These are phyloP conservation scores for Lagopus muta DNA, from an alignment of 2,113 vertebrate genomes.

Conservation along the genomic window DNA sequence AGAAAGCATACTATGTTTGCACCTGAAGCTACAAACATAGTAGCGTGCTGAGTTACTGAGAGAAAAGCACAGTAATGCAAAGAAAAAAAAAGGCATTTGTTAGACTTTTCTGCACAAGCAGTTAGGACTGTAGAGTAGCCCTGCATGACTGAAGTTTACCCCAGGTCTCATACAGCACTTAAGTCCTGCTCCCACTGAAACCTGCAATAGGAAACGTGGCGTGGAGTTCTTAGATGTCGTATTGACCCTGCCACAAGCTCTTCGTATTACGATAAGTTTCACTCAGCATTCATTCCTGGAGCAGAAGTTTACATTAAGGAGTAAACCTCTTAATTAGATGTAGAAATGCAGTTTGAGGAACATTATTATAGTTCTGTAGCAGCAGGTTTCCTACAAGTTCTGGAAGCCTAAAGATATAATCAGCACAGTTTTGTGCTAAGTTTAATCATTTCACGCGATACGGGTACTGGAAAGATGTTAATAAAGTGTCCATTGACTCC, in stretches of 20 bases:
- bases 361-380: neutral
- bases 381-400: neutral
- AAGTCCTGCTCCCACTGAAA: neutral
- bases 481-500: neutral
- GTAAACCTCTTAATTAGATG: neutral
- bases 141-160: neutral
- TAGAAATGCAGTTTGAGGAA: neutral
- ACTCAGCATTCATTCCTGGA: neutral
- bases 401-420: neutral
- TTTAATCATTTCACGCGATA: neutral
- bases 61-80: constrained; percentile 26
- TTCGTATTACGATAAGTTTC: neutral
- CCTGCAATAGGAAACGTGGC: neutral
- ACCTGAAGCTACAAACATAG: constrained; percentile 40
- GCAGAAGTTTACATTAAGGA: neutral
- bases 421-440: neutral
- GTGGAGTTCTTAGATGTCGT: neutral
- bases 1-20: constrained; percentile 46
- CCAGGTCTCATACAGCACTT: neutral
- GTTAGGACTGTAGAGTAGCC: neutral
- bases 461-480: neutral
- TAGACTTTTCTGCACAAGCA: neutral
- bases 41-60: constrained; percentile 17
- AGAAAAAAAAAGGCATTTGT: neutral
- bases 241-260: neutral